Percentiles rank a stretch among this genome's conserved stretches.
Conservation (phyloP, 2,113 vertebrate species). For the Grammomys dolichurus region DNA sequence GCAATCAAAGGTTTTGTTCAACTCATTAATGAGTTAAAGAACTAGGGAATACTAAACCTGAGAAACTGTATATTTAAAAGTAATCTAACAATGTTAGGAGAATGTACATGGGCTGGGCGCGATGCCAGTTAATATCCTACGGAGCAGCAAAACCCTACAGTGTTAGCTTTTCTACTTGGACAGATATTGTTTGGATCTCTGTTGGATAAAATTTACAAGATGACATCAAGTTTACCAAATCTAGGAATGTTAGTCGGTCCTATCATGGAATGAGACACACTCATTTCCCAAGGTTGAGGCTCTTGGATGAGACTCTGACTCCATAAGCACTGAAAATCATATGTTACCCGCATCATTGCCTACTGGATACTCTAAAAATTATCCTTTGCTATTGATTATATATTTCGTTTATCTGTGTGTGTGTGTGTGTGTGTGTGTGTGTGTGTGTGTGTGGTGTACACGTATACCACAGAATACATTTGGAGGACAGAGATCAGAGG, state of each 20-base stretch:
- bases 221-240: not conserved
- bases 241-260: not conserved
- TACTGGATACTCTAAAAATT: not conserved
- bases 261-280: not conserved
- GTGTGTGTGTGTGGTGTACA: not conserved
- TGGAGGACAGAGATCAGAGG: not conserved
- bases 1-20: not conserved
- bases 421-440: not conserved
- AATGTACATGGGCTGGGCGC: not conserved
- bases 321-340: not conserved
- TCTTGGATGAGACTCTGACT: not conserved
- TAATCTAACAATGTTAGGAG: not conserved
- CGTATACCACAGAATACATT: not conserved
- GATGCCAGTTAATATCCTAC: not conserved
- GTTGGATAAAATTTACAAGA: not conserved
- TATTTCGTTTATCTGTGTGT: not conserved
- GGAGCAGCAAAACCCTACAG: not conserved
- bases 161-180: conserved; percentile 3
- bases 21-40: not conserved
- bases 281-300: not conserved
- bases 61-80: not conserved
- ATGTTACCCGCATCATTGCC: not conserved
- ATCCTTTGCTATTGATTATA: not conserved
- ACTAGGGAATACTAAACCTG: not conserved
- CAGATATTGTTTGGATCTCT: conserved; percentile 8